A percentile compares a stretch with the other conserved stretches of the same genome.
Evolutionary conservation across 1,140 invertebrate genomes (phyloP).

Genomic region (Dendroctonus ponderosae): DNA sequence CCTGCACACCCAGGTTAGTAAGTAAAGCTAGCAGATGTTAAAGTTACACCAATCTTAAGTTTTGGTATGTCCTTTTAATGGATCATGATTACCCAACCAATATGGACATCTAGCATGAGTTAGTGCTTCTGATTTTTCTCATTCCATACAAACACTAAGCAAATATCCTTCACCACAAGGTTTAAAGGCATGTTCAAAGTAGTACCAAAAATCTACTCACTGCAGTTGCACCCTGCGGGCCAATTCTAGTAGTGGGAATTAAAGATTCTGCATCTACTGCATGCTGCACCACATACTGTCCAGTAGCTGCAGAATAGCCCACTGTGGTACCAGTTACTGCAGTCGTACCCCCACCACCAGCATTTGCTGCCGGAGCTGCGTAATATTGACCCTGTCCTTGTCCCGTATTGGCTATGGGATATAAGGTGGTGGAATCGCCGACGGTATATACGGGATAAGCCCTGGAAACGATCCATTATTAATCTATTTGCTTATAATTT

Average conservation of each 20-base stretch:
- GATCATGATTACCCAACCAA: no score
- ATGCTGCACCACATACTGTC: constrained; percentile 60
- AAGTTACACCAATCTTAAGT: no score
- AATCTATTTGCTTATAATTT: not conserved
- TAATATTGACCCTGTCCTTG: constrained; percentile 64
- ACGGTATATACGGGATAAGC: constrained; percentile 84
- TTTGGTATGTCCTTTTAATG: no score
- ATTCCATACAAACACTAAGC: no score
- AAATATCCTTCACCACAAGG: no score
- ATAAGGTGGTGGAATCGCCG: constrained; percentile 67
- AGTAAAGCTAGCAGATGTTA: constrained; percentile 16
- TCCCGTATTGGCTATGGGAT: constrained; percentile 54
- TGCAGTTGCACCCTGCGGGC: constrained; percentile 70
- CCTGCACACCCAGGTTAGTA: constrained; percentile 53
- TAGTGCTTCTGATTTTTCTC: no score
- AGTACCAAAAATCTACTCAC: constrained; percentile 46
- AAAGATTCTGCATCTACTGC: constrained; percentile 57
- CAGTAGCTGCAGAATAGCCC: constrained; percentile 57
- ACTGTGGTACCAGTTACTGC: constrained; percentile 61
- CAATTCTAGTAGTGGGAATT: constrained; percentile 51
- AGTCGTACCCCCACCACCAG: constrained; percentile 55
- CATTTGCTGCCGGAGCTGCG: constrained; percentile 41
- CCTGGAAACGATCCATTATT: constrained; percentile 51
- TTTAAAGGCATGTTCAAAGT: no score
- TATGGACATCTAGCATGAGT: no score